Percentiles rank a stretch among this genome's conserved stretches.
These are phyloP conservation scores for Semnornis frantzii DNA, from an alignment of 2,113 vertebrate genomes.

Conservation along the genomic window DNA sequence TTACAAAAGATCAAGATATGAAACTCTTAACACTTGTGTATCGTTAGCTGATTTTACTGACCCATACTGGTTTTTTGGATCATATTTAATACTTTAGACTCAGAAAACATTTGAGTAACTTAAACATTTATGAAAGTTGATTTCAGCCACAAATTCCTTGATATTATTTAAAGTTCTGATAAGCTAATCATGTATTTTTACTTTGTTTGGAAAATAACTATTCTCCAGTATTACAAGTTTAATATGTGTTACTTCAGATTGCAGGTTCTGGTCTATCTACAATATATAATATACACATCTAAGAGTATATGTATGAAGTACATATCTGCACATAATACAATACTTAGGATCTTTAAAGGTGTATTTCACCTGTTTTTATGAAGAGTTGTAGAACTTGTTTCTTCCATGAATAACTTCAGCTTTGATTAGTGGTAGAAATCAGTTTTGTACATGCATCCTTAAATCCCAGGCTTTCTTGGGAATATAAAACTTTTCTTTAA, in stretches of 20 bases:
- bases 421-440: not conserved
- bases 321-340: not conserved
- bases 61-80: not conserved
- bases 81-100: not conserved
- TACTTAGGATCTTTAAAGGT: not conserved
- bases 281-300: not conserved
- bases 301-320: not conserved
- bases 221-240: not conserved
- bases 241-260: not conserved
- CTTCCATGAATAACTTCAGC: not conserved
- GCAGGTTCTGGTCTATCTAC: not conserved
- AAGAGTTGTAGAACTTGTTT: not conserved
- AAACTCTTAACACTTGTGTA: not conserved
- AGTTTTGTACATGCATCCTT: not conserved
- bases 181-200: not conserved
- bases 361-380: not conserved
- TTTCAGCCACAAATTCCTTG: not conserved
- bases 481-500: not conserved
- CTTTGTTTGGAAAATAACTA: not conserved
- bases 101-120: not conserved
- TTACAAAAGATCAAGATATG: not conserved
- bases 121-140: not conserved
- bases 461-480: not conserved
- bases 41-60: not conserved
- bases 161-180: not conserved